Conservation (phyloP, 2,797 vertebrate species). For the Lemur catta region DNA sequence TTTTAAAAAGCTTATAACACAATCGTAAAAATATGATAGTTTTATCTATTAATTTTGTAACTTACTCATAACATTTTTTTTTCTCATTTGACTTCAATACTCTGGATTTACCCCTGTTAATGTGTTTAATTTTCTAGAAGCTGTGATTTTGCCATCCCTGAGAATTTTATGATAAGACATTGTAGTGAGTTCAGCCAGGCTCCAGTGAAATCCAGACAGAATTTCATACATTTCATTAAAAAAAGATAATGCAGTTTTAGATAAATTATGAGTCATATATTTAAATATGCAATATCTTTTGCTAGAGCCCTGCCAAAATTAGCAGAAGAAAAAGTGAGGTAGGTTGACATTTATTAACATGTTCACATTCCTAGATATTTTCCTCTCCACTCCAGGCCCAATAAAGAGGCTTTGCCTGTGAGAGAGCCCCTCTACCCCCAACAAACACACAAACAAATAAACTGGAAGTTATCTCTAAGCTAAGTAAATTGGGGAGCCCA, state of each 20-base stretch:
- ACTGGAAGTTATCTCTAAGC: background rate
- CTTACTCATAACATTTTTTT: background rate
- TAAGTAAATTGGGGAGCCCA: background rate
- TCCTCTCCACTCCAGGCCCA: background rate
- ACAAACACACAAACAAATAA: background rate
- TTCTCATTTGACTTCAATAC: background rate
- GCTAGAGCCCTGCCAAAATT: background rate
- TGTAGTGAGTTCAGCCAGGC: background rate
- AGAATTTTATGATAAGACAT: background rate
- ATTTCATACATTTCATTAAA: background rate
- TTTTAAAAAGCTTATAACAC: background rate
- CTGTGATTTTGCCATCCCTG: background rate
- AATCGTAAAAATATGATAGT: background rate
- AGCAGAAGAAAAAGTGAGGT: background rate
- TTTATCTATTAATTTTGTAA: background rate
- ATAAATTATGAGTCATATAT: background rate
- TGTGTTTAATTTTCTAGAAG: background rate
- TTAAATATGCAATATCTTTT: background rate
- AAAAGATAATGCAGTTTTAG: background rate
- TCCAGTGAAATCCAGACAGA: background rate
- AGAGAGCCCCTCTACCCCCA: rapidly evolving
- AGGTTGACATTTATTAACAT: background rate
- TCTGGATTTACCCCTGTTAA: background rate
- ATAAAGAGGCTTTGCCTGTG: background rate
- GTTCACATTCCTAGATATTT: background rate